Evolutionary conservation across 1,140 invertebrate species (phyloP), one percentile per base, ranked within the genome.

Genomic region (Cyclargus thomasi): DNA sequence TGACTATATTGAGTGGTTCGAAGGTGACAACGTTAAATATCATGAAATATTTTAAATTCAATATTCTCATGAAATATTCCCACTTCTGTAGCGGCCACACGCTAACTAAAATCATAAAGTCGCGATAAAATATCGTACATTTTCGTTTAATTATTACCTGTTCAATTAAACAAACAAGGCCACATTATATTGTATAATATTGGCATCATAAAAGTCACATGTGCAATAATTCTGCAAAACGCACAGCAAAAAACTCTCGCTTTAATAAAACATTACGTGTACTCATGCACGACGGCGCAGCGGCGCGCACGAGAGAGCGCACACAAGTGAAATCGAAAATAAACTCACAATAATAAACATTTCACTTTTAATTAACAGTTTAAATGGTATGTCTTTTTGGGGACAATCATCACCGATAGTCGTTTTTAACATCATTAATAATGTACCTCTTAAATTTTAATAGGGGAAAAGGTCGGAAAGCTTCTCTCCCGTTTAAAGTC

Each of bases 271-370:
- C 74, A 74, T 74, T 67, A 72, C 70, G 66, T 62, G 62, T 76
- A 78, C 67, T 75, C 82, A 82, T 77, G 82, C 81, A 76, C 70
- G 74, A 76, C 76, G 74, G 72, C 53, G 71, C 74, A 76, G 64
- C 70, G 70, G 75, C 71, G 73, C 74, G 69, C 69, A 77, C 67
- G 76, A 78, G 78, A 85, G 76, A 82, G 82, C 74, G 76, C 78
- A 75, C 71, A 71, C 69, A 82, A 86, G 83, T 84, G 83, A 87
- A 85, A 83, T 78, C 76, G 73, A 74, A 74, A 75, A 69, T 62
- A 68, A 76, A 75, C 69, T 62, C 62, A 70, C 65, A 62, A 69
- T 64, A 63, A 59, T 59, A 59, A 59, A 59, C 18, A 70, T 72
- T 73, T 69, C 65, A 71, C 72, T 67, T 75, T 65, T 68, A 65